Base-by-base conservation (phyloP, 2,113 vertebrate species). In the Globicephala melas region DNA sequence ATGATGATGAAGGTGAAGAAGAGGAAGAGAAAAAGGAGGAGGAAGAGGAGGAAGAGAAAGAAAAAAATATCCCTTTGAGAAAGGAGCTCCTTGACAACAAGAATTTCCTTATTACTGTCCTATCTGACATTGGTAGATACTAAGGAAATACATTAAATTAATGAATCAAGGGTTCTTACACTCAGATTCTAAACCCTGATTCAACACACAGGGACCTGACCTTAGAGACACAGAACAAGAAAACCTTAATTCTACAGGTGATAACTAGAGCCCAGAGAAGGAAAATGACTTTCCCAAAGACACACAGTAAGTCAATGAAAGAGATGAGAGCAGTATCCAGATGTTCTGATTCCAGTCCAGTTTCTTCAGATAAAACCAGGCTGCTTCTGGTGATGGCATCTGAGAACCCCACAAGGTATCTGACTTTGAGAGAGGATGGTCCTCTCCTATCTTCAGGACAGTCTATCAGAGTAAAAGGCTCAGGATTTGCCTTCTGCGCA, bases 391-490 rank as follows among this genome's bases (percentile, higher is more conserved):
- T 6, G 53, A 41, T 4, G 33, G 31, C 83, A 67, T 41, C 55
- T 15, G 31, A 53, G 33, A 68, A 82, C 9, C 25, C 1, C 89
- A 41, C 21, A 25, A 23, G 8, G 8, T 18, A 25, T 4, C 31
- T n/a, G 28, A 2, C n/a, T 3, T 25, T 0, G 0, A 41, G 55
- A 44, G n/a, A 31, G 28, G 10, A 31, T 10, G 11, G 47, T 21
- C 8, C 9, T 50, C 33, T 21, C 38, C 55, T n/a, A 18, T n/a
- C 70, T 55, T 58, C 71, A 60, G 79, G n/a, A 53, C 31, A 65
- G 65, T 11, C 26, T 5, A 5, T 31, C 83, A 36, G 74, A 77
- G 89, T 8, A 17, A 62, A 77, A 50, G 38, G 20, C 87, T 55
- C n/a, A 50, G 68, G 36, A 5, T 13, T 44, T 76, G 36, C 33